These are phyloP conservation scores for Caenorhabditis plicata DNA, from an alignment of 2,888 invertebrate genomes.

Conservation along the genomic window DNA sequence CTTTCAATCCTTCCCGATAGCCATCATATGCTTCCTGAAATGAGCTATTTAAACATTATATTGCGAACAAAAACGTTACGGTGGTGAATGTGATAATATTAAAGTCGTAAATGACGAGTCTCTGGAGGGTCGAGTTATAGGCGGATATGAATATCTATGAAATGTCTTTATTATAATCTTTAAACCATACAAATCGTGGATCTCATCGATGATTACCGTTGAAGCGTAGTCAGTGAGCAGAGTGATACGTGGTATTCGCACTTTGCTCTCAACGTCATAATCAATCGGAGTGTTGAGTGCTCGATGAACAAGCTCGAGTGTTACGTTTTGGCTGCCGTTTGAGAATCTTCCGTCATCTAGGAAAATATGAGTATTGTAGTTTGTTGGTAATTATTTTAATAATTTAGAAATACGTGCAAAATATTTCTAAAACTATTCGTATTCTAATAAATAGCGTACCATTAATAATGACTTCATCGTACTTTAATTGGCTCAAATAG, in stretches of 20 bases:
- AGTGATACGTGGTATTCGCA: constrained; percentile 23
- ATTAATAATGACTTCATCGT: constrained; percentile 33
- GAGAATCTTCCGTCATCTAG: constrained; percentile 6
- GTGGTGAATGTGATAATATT: constrained; percentile 30
- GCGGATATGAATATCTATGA: constrained; percentile 20
- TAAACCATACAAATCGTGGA: background rate
- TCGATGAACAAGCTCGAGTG: constrained; percentile 21
- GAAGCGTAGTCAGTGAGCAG: constrained; percentile 49
- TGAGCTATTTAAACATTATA: constrained; percentile 1
- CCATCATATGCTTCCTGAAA: constrained; percentile 26
- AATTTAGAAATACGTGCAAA: no score
- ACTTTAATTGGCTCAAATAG: constrained; percentile 27
- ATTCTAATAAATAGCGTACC: constrained; percentile 5
- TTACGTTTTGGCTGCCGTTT: constrained; percentile 21
- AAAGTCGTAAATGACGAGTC: constrained; percentile 26
- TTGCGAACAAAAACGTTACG: background rate
- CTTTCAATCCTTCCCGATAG: constrained; percentile 26
- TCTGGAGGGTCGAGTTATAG: constrained; percentile 22
- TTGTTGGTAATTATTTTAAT: no score
- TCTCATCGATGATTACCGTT: no score
- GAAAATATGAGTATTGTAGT: no score
- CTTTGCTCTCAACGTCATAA: constrained; percentile 13
- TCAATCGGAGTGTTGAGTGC: constrained; percentile 13
- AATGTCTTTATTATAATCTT: background rate
- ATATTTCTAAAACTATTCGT: background rate